A percentile compares a stretch with the other conserved stretches of the same genome.
Conservation (phyloP, 37 sponge, comb jelly and placozoan genomes). For the Tethya wilhelma region DNA sequence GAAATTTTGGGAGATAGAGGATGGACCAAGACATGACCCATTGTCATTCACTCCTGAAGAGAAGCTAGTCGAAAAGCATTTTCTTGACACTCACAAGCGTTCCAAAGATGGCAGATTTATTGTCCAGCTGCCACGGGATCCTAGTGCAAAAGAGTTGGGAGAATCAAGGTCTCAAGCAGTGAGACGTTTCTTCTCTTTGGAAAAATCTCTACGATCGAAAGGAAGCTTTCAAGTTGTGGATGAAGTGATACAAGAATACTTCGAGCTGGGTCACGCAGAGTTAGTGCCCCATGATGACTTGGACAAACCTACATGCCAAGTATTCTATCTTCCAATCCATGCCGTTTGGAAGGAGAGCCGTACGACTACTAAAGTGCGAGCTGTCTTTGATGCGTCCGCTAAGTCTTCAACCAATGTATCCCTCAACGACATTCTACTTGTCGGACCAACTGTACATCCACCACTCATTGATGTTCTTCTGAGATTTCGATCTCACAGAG, state of each 20-base stretch:
- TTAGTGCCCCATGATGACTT: slow-evolving; percentile 11
- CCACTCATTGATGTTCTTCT: slow-evolving; percentile 23
- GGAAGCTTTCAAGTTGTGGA: not conserved
- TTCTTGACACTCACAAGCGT: not conserved
- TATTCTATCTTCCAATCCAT: slow-evolving; percentile 19
- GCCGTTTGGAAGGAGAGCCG: slow-evolving; percentile 18
- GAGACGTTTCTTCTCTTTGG: slow-evolving; percentile 20
- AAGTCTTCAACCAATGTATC: slow-evolving; percentile 12
- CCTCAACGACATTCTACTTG: slow-evolving; percentile 13
- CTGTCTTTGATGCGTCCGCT: slow-evolving; percentile 33
- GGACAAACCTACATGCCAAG: not conserved
- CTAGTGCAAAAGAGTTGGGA: not conserved
- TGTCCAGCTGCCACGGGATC: slow-evolving; percentile 12
- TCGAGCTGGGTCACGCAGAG: slow-evolving; percentile 22
- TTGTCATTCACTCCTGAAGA: slow-evolving; percentile 18
- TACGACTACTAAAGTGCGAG: slow-evolving; percentile 19
- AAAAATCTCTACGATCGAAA: slow-evolving; percentile 14
- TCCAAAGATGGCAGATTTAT: slow-evolving; percentile 9
- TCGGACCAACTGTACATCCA: slow-evolving; percentile 15
- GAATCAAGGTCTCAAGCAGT: slow-evolving; percentile 33
- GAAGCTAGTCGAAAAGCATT: slow-evolving; percentile 1
- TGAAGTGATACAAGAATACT: slow-evolving; percentile 27
- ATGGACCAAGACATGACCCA: slow-evolving; percentile 1
- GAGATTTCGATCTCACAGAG: slow-evolving; percentile 12
- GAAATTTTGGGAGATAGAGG: slow-evolving; percentile 40